Base-by-base conservation (phyloP, 2,888 invertebrate genomes). In the Drosophila sordidula region DNA sequence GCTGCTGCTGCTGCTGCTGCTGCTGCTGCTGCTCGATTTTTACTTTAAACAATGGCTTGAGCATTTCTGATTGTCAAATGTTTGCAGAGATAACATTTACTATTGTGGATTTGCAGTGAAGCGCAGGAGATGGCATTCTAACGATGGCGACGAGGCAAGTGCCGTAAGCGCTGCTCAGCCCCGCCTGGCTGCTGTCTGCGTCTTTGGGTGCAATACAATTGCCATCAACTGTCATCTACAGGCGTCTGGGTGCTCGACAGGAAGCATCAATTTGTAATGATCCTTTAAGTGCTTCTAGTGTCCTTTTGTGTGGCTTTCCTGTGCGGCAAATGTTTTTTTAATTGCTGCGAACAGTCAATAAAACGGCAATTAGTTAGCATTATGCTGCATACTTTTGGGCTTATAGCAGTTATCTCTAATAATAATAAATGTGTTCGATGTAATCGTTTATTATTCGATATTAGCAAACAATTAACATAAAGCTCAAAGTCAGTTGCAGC, bases 31-130 rank as follows among this genome's bases (percentile, higher is more conserved):
- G 79, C 85, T 85, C 83, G 84, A 85, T 85, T 85, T 87, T 85
- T 86, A 83, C 67, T 88, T 88, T 88, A 86, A 86, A 86, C 85
- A 86, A 86, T 80, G 79, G 88, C 86, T 86, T 69, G 87, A 87
- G 75, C 85, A 87, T 85, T 83, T 86, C 77, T 86, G 85, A 86
- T 86, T 86, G 85, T 88, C 87, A 86, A 86, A 86, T 88, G 85
- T 86, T 86, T 88, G 87, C 87, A 67, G 64, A 80, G 85, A 88
- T 88, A 86, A 86, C 85, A 86, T 88, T 86, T 88, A 85, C 83
- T 67, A 79, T 87, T 52, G 69, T 64, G 75, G 85, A 85, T 84
- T 84, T 79, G 74, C 75, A 81, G 51, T 77, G 78, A 66, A 68
- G 85, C 75, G 69, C 50, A 65, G 67, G 45, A 70, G 85, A 79